These are phyloP conservation scores for Cinclus cinclus DNA, from an alignment of 2,113 vertebrate genomes.

Conservation along the genomic window DNA sequence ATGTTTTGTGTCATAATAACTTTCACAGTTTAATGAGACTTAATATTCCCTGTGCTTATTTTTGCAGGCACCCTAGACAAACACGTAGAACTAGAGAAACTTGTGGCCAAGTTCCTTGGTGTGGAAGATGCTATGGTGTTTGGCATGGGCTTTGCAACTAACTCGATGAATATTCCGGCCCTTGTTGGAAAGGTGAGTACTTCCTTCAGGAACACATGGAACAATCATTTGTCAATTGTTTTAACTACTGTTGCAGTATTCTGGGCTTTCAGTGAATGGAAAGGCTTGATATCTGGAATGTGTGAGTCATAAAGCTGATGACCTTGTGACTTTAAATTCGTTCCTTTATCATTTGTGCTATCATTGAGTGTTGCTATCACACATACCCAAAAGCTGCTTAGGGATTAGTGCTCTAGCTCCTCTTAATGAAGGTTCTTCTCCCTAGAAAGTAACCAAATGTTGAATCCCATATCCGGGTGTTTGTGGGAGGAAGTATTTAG, in stretches of 20 bases:
- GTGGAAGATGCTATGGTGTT: constrained; percentile 87
- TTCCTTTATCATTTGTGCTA: neutral
- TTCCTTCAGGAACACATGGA: neutral
- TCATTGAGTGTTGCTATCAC: neutral
- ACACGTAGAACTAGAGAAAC: constrained; percentile 85
- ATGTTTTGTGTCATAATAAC: neutral
- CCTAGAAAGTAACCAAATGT: neutral
- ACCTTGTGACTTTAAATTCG: neutral
- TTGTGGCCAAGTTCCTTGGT: constrained; percentile 85
- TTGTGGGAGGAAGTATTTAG: neutral
- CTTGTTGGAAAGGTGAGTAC: constrained; percentile 88
- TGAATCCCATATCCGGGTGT: neutral
- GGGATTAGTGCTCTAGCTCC: neutral
- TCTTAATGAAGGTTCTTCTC: neutral
- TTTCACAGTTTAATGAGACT: neutral
- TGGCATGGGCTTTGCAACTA: constrained; percentile 95
- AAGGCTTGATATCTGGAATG: neutral
- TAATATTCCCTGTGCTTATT: constrained; percentile 9
- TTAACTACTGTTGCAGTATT: neutral
- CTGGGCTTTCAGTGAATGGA: neutral
- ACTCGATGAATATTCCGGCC: constrained; percentile 93
- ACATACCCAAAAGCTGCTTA: neutral
- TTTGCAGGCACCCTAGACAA: constrained; percentile 84
- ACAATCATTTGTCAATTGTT: neutral
- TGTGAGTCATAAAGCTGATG: neutral